A percentile compares a stretch with the other conserved stretches of the same genome.
Conservation (phyloP, 1,140 invertebrate genomes). For the Branchinecta lindahli region DNA sequence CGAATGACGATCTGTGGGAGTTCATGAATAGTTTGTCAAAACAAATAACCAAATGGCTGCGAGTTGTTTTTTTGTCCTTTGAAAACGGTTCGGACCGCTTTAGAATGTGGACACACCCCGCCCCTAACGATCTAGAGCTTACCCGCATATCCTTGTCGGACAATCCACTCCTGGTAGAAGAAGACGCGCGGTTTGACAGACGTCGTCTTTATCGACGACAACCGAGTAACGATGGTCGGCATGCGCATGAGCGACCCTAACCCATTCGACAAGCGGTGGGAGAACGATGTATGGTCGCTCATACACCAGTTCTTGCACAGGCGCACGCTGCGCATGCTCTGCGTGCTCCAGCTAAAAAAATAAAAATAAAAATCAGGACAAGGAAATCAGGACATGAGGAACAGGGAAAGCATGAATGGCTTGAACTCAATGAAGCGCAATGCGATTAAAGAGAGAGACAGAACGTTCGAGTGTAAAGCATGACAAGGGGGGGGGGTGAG, state of each 20-base stretch:
- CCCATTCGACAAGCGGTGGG: slow-evolving; percentile 72
- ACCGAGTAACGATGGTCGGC: slow-evolving; percentile 60
- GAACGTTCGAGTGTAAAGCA: too few relatives aligned
- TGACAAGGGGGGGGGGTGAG: too few relatives aligned
- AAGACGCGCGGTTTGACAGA: slow-evolving; percentile 67
- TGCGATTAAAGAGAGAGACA: too few relatives aligned
- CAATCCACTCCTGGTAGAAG: slow-evolving; percentile 74
- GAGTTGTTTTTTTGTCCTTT: too few relatives aligned
- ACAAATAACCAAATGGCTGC: too few relatives aligned
- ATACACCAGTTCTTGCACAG: slow-evolving; percentile 60
- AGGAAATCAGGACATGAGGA: too few relatives aligned
- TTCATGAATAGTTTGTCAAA: too few relatives aligned
- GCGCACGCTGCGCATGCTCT: slow-evolving; percentile 31
- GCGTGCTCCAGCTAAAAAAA: slow-evolving; percentile 43
- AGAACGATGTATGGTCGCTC: slow-evolving; percentile 70
- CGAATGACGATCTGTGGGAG: too few relatives aligned
- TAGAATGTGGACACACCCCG: too few relatives aligned
- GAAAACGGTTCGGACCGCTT: too few relatives aligned
- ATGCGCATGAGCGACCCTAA: slow-evolving; percentile 61
- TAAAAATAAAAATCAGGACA: slow-evolving; percentile 5
- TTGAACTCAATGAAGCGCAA: background rate
- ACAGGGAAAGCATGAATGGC: background rate
- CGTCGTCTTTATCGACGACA: slow-evolving; percentile 66
- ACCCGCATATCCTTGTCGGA: slow-evolving; percentile 51
- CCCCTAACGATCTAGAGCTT: slow-evolving; percentile 14